A percentile compares a stretch with the other conserved stretches of the same genome.
Evolutionary conservation across 1,140 invertebrate species (phyloP).

Genomic region (Trichomalopsis sarcophagae): DNA sequence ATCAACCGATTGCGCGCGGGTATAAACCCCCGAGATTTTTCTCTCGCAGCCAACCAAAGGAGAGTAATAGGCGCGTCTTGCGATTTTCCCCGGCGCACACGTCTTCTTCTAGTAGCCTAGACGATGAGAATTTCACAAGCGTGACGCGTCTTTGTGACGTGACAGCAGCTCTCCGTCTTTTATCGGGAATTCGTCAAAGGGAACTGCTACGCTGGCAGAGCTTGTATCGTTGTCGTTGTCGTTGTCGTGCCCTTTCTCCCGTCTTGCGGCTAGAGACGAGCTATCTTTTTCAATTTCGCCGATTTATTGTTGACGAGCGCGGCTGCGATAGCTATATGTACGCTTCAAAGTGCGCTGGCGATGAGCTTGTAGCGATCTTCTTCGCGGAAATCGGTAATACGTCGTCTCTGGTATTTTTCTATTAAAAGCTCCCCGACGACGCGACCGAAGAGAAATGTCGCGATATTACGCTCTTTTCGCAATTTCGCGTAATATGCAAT

Average conservation of each 20-base stretch:
- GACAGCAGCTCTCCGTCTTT: neutral
- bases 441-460: neutral
- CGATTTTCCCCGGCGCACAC: neutral
- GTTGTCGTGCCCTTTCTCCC: neutral
- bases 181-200: constrained; percentile 27
- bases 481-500: no score
- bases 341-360: no score
- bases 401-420: no score
- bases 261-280: neutral
- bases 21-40: neutral
- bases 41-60: neutral
- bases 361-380: no score
- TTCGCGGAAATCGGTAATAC: no score
- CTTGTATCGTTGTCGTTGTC: neutral
- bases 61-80: constrained; percentile 32
- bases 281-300: constrained; percentile 26
- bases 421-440: neutral
- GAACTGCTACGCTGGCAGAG: neutral
- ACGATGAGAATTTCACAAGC: constrained; percentile 1
- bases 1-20: neutral
- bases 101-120: neutral
- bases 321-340: no score
- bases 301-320: neutral
- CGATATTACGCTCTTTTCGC: no score
- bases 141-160: constrained; percentile 26